These are phyloP conservation scores for Melanostoma mellinum DNA, from an alignment of 2,888 invertebrate species.

Conservation along the genomic window DNA sequence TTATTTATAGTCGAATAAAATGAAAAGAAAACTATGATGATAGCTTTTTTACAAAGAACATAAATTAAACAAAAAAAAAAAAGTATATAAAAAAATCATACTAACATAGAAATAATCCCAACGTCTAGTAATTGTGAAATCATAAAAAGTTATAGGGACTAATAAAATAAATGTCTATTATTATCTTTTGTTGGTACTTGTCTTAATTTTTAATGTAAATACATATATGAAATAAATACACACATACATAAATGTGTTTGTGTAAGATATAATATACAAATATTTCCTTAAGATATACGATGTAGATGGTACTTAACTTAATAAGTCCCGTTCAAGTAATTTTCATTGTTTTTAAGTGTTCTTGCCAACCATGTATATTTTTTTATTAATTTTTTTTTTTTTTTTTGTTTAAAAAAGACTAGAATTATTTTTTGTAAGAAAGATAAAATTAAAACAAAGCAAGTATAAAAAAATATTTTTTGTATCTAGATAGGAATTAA, in stretches of 20 bases:
- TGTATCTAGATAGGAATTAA: conserved; percentile 72
- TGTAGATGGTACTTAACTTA: conserved; percentile 30
- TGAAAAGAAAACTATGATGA: conserved; percentile 41
- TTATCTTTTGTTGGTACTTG: conserved; percentile 14
- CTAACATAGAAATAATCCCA: conserved; percentile 72
- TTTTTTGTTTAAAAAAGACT: conserved; percentile 17
- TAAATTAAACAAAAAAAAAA: conserved; percentile 37
- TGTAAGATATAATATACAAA: conserved; percentile 5
- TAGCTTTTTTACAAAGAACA: conserved; percentile 72
- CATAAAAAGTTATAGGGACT: conserved; percentile 57
- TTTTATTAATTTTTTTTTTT: conserved; percentile 12
- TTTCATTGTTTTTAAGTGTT: conserved; percentile 24
- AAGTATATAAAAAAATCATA: conserved; percentile 48
- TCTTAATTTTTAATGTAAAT: conserved; percentile 38
- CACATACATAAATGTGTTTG: conserved; percentile 12
- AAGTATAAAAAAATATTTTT: conserved; percentile 63
- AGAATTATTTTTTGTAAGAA: conserved; percentile 44
- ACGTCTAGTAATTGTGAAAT: conserved; percentile 72
- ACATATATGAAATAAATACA: conserved; percentile 25
- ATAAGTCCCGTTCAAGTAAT: not conserved
- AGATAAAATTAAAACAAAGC: conserved; percentile 26
- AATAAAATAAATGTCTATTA: conserved; percentile 63
- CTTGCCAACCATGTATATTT: conserved; percentile 36
- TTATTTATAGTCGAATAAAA: conserved; percentile 55
- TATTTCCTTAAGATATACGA: conserved; percentile 41